These are phyloP conservation scores for Tapera naevia DNA, from an alignment of 2,797 vertebrate species.

Conservation along the genomic window DNA sequence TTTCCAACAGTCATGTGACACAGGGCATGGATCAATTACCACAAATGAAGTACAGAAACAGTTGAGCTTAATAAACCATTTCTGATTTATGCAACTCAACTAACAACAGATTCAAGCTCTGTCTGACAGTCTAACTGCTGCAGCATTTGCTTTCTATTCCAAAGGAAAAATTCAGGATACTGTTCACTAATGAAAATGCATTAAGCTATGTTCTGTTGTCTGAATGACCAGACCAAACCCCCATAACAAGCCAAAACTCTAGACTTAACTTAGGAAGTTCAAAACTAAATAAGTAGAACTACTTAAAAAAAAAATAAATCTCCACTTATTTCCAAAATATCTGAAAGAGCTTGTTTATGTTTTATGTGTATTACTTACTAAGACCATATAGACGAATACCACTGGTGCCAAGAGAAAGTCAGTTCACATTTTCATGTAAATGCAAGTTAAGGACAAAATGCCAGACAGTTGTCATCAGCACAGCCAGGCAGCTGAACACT, in stretches of 20 bases:
- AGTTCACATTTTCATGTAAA: not conserved
- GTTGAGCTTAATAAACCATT: not conserved
- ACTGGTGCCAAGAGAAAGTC: not conserved
- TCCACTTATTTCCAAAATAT: not conserved
- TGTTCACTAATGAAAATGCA: not conserved
- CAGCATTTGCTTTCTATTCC: not conserved
- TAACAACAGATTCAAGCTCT: not conserved
- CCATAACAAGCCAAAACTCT: not conserved
- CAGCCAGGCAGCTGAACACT: not conserved
- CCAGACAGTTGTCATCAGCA: not conserved
- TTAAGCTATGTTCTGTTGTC: not conserved
- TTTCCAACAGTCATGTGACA: not conserved
- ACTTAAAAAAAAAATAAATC: not conserved
- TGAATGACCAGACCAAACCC: not conserved
- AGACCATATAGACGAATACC: not conserved
- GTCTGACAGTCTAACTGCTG: not conserved
- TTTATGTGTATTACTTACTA: not conserved
- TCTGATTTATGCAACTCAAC: not conserved
- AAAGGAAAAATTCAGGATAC: not conserved
- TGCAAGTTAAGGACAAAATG: not conserved
- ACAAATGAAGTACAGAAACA: not conserved
- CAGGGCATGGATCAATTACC: not conserved
- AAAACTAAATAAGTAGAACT: not conserved
- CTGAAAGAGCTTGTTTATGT: not conserved
- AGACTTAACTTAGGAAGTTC: not conserved